phyloP scores from a whole-genome alignment of 2,888 invertebrate species.

The Elysia crispata region DNA sequence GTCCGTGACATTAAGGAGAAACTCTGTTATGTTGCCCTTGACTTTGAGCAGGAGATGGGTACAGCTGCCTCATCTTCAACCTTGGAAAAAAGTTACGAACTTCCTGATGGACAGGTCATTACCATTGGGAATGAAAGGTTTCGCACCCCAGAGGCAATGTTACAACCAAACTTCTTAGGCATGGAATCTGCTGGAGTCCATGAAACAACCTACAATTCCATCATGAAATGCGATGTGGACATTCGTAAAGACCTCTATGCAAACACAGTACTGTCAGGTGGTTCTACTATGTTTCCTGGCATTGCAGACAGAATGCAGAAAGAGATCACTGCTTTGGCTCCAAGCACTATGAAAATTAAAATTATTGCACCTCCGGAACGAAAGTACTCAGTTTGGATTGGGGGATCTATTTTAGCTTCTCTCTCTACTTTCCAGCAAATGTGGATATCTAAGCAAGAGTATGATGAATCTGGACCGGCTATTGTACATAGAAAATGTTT shows the following conservation, averaged over 20 bases:
- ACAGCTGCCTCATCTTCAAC: slow-evolving; percentile 88
- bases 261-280: slow-evolving; percentile 89
- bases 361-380: slow-evolving; percentile 71
- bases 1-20: slow-evolving; percentile 95
- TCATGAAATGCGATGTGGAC: slow-evolving; percentile 73
- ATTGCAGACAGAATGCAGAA: slow-evolving; percentile 98
- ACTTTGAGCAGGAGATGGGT: slow-evolving; percentile 93
- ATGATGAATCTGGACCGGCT: slow-evolving; percentile 96
- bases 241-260: slow-evolving; percentile 79
- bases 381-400: slow-evolving; percentile 80
- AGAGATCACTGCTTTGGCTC: slow-evolving; percentile 91
- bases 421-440: slow-evolving; percentile 83
- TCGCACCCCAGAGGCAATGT: slow-evolving; percentile 65
- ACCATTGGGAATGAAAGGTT: slow-evolving; percentile 75
- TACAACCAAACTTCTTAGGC: slow-evolving; percentile 73
- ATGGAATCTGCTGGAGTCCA: slow-evolving; percentile 73
- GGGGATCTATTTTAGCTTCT: slow-evolving; percentile 71
- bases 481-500: slow-evolving; percentile 98
- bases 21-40: slow-evolving; percentile 93
- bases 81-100: slow-evolving; percentile 89
- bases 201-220: slow-evolving; percentile 69
- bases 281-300: slow-evolving; percentile 97
- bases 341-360: slow-evolving; percentile 82
- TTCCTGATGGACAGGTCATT: slow-evolving; percentile 76
- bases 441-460: slow-evolving; percentile 80